Conservation (phyloP, 92 coral and sea anemone species). For the Porites evermanni region DNA sequence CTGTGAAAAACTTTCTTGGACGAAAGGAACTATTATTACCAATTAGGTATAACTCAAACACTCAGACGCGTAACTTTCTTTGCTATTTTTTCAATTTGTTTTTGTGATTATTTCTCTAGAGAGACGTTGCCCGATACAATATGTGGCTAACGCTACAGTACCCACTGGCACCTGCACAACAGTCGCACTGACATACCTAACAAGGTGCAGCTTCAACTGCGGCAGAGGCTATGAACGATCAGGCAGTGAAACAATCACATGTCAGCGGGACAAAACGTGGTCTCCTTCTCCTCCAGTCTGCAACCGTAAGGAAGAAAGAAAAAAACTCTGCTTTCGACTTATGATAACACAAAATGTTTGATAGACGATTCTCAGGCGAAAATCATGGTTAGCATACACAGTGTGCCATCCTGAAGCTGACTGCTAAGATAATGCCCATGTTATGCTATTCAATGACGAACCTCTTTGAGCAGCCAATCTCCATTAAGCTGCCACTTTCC, state of each 20-base stretch:
- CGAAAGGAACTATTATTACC: no score
- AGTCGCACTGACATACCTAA: conserved; percentile 17
- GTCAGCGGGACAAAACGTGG: conserved; percentile 80
- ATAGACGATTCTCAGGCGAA: no score
- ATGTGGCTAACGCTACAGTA: conserved; percentile 40
- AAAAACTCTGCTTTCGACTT: no score
- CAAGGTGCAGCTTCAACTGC: conserved; percentile 76
- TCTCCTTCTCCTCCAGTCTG: conserved; percentile 75
- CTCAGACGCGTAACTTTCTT: neutral
- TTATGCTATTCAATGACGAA: no score
- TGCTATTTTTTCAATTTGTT: neutral
- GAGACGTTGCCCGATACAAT: conserved; percentile 59
- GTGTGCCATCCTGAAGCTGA: no score
- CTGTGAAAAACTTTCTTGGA: no score
- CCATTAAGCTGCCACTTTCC: no score
- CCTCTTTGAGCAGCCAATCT: no score
- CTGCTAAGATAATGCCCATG: no score
- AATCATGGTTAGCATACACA: no score
- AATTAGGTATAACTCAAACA: no score
- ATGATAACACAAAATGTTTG: no score
- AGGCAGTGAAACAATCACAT: conserved; percentile 70
- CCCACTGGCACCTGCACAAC: conserved; percentile 60
- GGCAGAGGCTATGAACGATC: conserved; percentile 60
- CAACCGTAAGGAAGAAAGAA: conserved; percentile 57
- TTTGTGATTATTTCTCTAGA: conserved; percentile 31